Percentiles rank a stretch among this genome's conserved stretches.
Evolutionary conservation across 2,797 vertebrate genomes (phyloP).

Genomic region (Uromys caudimaculatus): DNA sequence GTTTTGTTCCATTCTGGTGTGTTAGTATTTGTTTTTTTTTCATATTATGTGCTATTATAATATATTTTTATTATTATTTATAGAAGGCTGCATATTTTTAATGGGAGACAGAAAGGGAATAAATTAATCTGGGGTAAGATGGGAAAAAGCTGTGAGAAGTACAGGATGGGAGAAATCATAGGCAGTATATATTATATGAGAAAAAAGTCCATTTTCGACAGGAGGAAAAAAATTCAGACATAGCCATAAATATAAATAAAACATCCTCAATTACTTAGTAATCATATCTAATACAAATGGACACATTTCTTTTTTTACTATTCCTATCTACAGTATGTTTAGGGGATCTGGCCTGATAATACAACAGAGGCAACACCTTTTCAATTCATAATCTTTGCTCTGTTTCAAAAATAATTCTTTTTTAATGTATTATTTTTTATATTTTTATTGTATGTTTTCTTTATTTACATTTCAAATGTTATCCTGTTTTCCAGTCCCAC

Average conservation of each 20-base stretch:
- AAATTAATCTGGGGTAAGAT: background rate
- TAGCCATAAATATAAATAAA: background rate
- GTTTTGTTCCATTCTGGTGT: background rate
- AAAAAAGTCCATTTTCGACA: background rate
- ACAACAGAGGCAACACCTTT: background rate
- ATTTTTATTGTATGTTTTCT: no score
- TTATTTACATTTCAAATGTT: no score
- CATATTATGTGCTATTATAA: background rate
- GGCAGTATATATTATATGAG: background rate
- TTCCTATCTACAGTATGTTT: background rate
- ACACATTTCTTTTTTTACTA: background rate
- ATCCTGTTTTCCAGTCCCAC: no score
- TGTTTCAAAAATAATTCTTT: background rate
- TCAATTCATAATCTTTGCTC: background rate
- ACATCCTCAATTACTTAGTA: background rate
- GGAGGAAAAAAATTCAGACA: background rate
- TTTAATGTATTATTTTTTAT: no score
- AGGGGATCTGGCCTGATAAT: no score
- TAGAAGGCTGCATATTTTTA: background rate
- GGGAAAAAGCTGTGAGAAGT: background rate
- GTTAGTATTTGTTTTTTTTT: background rate
- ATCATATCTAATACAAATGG: background rate
- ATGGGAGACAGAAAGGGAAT: background rate
- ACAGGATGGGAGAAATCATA: background rate
- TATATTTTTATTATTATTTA: background rate